Percentiles rank a stretch among this genome's conserved stretches.
These are phyloP conservation scores for Dysdera silvatica DNA, from an alignment of 1,140 invertebrate species.

Conservation along the genomic window DNA sequence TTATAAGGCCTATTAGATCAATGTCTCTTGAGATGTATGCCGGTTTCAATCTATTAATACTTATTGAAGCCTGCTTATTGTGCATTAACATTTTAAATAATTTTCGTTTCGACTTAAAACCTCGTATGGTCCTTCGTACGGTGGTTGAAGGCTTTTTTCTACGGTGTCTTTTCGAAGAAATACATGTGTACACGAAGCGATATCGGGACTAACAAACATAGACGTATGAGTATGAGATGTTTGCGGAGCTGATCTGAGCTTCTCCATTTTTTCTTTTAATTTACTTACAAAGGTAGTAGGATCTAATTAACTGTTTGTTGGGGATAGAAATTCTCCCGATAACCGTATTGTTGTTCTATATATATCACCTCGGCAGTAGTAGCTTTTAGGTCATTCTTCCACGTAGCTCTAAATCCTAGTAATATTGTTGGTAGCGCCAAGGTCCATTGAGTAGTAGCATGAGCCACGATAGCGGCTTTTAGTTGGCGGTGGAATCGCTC, in stretches of 20 bases:
- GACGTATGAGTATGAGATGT: neutral
- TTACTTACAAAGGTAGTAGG: neutral
- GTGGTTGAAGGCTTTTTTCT: neutral
- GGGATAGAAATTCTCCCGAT: constrained; percentile 28
- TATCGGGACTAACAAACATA: neutral
- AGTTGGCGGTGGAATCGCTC: constrained; percentile 43
- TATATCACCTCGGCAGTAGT: constrained; percentile 33
- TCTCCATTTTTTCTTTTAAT: constrained; percentile 2
- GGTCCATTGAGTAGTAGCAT: constrained; percentile 36
- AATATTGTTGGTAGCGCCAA: constrained; percentile 42
- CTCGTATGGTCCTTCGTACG: constrained; percentile 8
- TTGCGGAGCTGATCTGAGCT: neutral
- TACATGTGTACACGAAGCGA: neutral
- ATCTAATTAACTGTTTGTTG: neutral
- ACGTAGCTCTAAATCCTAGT: constrained; percentile 33
- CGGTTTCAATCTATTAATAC: no score
- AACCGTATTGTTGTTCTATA: constrained; percentile 24
- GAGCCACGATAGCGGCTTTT: constrained; percentile 36
- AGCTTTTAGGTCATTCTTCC: constrained; percentile 37
- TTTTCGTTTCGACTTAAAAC: no score
- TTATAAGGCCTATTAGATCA: no score
- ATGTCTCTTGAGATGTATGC: no score
- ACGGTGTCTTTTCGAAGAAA: neutral
- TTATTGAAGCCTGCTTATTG: no score
- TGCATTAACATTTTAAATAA: no score